Conservation (phyloP, 2,888 invertebrate genomes). For the Eledone cirrhosa region DNA sequence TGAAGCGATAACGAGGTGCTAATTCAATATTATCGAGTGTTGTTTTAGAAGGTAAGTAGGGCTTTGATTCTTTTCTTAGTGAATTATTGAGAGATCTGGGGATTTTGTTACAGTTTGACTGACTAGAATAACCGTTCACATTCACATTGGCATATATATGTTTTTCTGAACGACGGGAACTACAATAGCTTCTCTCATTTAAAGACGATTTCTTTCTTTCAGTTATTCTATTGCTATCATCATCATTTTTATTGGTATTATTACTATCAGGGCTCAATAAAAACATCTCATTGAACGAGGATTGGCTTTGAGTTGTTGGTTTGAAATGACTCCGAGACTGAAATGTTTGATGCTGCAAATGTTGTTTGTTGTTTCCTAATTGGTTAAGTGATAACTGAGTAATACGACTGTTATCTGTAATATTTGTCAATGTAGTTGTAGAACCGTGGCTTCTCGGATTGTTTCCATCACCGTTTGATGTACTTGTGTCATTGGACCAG, state of each 20-base stretch:
- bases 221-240: too few relatives aligned
- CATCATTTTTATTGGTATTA: too few relatives aligned
- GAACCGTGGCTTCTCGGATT: not conserved
- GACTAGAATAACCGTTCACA: not conserved
- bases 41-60: not conserved
- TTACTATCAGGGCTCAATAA: not conserved
- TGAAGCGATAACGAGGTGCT: not conserved
- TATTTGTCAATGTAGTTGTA: not conserved
- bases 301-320: too few relatives aligned
- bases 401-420: not conserved
- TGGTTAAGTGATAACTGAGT: not conserved
- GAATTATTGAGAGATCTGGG: not conserved
- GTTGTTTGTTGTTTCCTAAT: not conserved
- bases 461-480: not conserved
- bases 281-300: not conserved
- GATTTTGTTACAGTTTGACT: not conserved
- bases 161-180: too few relatives aligned
- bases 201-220: too few relatives aligned
- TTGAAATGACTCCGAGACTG: too few relatives aligned
- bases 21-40: not conserved
- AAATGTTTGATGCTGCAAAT: not conserved
- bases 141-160: too few relatives aligned
- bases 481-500: slow-evolving; percentile 10
- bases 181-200: too few relatives aligned
- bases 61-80: not conserved